phyloP scores from a whole-genome alignment of 2,888 invertebrate genomes.

The Lochmaea crataegi region DNA sequence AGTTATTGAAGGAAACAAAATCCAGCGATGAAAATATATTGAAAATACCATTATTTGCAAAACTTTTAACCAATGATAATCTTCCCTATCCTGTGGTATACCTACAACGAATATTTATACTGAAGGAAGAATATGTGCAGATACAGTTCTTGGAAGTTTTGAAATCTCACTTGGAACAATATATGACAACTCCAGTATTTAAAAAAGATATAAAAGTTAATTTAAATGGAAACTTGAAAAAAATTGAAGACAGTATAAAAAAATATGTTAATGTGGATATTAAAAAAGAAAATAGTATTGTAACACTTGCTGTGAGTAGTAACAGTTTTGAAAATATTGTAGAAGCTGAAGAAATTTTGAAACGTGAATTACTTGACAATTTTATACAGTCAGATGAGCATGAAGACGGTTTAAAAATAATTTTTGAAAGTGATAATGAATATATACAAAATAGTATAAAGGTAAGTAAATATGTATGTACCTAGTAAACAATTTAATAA shows the following conservation, averaged over 20 bases:
- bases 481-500: not conserved
- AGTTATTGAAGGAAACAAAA: conserved; percentile 12
- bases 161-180: conserved; percentile 35
- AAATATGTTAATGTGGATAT: conserved; percentile 18
- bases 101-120: conserved; percentile 41
- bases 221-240: conserved; percentile 45
- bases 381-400: conserved; percentile 31
- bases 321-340: conserved; percentile 36
- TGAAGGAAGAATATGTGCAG: conserved; percentile 36
- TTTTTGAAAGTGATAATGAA: conserved; percentile 29
- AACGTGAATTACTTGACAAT: conserved; percentile 25
- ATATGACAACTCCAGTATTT: conserved; percentile 26
- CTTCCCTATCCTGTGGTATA: conserved; percentile 41
- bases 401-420: conserved; percentile 27
- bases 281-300: conserved; percentile 6
- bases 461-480: conserved; percentile 42
- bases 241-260: conserved; percentile 38
- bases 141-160: conserved; percentile 31
- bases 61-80: conserved; percentile 43
- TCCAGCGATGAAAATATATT: conserved; percentile 27
- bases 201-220: conserved; percentile 33
- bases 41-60: conserved; percentile 47
- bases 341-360: conserved; percentile 30
- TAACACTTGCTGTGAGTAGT: conserved; percentile 31
- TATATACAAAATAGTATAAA: conserved; percentile 37